Conservation (phyloP, 2,797 vertebrate genomes). For the Trematomus bernacchii region DNA sequence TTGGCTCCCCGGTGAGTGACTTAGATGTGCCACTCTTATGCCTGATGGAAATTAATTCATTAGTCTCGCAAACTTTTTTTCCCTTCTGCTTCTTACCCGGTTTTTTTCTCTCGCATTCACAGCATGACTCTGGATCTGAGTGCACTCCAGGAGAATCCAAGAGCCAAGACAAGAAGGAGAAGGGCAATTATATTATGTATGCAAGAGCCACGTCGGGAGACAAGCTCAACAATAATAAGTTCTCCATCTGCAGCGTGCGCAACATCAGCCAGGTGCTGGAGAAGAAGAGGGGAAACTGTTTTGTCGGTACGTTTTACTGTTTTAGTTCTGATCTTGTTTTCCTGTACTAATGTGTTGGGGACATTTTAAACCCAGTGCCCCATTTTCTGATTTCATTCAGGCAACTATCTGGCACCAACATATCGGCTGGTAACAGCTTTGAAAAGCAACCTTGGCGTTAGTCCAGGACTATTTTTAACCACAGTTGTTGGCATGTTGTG, state of each 20-base stretch:
- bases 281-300: constrained; percentile 97
- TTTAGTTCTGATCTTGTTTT: background rate
- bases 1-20: constrained; percentile 97
- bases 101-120: constrained; percentile 16
- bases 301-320: constrained; percentile 90
- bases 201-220: constrained; percentile 98
- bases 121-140: constrained; percentile 98
- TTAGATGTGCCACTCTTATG: constrained; percentile 27
- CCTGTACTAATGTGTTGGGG: background rate
- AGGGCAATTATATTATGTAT: constrained; percentile 99
- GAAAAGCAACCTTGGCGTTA: constrained; percentile 20
- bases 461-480: constrained; percentile 41
- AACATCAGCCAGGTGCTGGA: constrained; percentile 99
- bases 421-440: background rate
- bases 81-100: constrained; percentile 37
- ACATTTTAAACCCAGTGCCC: constrained; percentile 10
- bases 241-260: constrained; percentile 95
- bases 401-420: background rate
- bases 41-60: constrained; percentile 14
- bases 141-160: constrained; percentile 98
- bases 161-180: constrained; percentile 96
- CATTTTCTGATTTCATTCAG: constrained; percentile 22
- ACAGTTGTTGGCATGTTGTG: constrained; percentile 21
- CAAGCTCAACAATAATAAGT: constrained; percentile 99
- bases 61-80: constrained; percentile 12